phyloP scores from a whole-genome alignment of 1,140 invertebrate genomes.

The Drosophila novamexicana region DNA sequence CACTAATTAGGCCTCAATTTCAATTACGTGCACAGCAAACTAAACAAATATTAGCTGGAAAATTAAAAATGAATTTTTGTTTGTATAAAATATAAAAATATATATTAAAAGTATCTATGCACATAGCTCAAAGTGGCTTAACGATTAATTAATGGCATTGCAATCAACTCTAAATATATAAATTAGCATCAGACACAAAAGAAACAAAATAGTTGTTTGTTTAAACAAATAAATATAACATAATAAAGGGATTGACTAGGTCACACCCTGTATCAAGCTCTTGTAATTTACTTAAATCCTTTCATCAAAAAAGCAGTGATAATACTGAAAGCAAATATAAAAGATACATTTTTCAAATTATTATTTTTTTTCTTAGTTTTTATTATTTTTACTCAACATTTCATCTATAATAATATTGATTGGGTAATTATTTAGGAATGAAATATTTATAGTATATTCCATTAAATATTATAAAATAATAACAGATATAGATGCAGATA shows the following conservation, averaged over 20 bases:
- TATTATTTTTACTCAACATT: too few relatives aligned
- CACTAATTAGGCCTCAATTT: slow-evolving; percentile 69
- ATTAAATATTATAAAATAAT: too few relatives aligned
- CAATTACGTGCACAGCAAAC: slow-evolving; percentile 57
- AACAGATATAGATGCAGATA: too few relatives aligned
- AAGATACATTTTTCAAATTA: too few relatives aligned
- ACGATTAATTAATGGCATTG: slow-evolving; percentile 15
- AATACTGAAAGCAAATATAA: too few relatives aligned
- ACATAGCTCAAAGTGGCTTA: not conserved
- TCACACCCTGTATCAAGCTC: not conserved
- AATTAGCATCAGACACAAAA: not conserved
- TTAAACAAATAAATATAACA: not conserved
- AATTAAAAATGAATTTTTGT: slow-evolving; percentile 16
- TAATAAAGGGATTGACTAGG: not conserved
- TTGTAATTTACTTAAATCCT: not conserved
- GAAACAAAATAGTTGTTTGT: slow-evolving; percentile 2
- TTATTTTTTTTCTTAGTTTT: too few relatives aligned
- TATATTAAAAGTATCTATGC: not conserved
- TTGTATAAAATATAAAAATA: slow-evolving; percentile 17
- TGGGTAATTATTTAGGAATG: too few relatives aligned
- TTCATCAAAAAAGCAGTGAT: too few relatives aligned
- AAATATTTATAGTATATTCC: too few relatives aligned
- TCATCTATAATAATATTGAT: too few relatives aligned
- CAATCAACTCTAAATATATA: slow-evolving; percentile 12
- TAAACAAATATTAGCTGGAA: slow-evolving; percentile 24